phyloP scores from a whole-genome alignment of 2,888 invertebrate species.

The Amblyjoppa proteus region DNA sequence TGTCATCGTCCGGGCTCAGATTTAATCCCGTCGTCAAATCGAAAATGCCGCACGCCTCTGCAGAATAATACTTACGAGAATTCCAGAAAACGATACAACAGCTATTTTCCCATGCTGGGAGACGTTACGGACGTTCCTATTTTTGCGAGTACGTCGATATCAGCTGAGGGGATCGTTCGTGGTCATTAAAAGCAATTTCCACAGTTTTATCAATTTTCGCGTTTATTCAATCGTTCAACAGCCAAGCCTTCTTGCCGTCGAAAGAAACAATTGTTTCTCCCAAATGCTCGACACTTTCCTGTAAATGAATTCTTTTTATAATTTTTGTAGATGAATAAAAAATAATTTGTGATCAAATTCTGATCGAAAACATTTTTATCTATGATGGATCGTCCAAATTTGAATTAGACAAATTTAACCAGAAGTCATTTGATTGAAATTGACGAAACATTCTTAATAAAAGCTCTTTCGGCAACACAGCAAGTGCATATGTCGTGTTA shows the following conservation, averaged over 20 bases:
- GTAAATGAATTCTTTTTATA: neutral
- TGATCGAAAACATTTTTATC: too few species aligned
- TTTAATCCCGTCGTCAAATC: constrained; percentile 15
- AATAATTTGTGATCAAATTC: neutral
- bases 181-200: neutral
- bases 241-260: too few species aligned
- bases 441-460: too few species aligned
- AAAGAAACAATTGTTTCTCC: too few species aligned
- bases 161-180: neutral
- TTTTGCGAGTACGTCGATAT: constrained; percentile 26
- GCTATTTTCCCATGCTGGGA: constrained; percentile 1
- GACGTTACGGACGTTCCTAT: constrained; percentile 20
- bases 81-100: constrained; percentile 30
- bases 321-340: neutral
- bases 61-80: constrained; percentile 12
- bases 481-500: too few species aligned
- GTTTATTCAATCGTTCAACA: neutral
- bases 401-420: neutral
- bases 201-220: neutral
- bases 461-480: too few species aligned
- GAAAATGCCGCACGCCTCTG: constrained; percentile 16
- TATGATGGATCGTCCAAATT: neutral
- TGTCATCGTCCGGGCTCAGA: neutral
- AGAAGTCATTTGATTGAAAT: too few species aligned
- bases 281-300: neutral